Base-by-base conservation (phyloP, 2,888 invertebrate species). In the Dione vanillae region DNA sequence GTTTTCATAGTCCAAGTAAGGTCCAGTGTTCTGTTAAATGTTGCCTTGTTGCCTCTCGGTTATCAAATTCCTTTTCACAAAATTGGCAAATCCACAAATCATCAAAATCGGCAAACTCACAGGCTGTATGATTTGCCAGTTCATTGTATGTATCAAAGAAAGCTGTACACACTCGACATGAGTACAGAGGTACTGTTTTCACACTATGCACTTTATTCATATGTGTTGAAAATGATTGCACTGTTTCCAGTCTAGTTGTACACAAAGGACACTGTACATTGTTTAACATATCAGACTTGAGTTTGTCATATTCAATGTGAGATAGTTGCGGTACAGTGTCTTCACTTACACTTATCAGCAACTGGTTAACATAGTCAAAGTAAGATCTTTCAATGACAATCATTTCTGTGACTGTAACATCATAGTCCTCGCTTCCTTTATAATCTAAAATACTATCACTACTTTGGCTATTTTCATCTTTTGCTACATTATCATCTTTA, bases 81-180 rank as follows among this genome's bases (percentile, higher is more conserved):
- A 94, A 91, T 82, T 94, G 94, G 80, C 94, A 94, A 5, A 92
- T 78, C 90, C 92, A 94, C 0, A 94, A 78, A 70, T 92, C 87
- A 3, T 91, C 88, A 80, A 93, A 93, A 43, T 91, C 89, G 0
- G 82, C 84, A 62, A 91, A 72, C 74, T 93, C 93, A 51, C 85
- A 82, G 0, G 62, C 59, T 8, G 79, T 77, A 76, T 94, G 93
- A 61, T 66, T 81, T 1, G 85, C 85, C 35, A 93, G 78, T 59
- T 93, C 93, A 45, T 74, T 69, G 37, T 80, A 78, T 65, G 73
- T 87, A 12, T 92, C 91, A 81, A 91, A 94, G 12, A 83, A 83
- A 7, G 86, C 83, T 0, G 86, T 83, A 78, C 93, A 94, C 0
- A 92, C 81, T 76, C 93, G 82, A 75, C 93, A 94, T 0, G 85